These are phyloP conservation scores for Sitta carolinensis DNA, from an alignment of 2,797 vertebrate species.

Conservation along the genomic window DNA sequence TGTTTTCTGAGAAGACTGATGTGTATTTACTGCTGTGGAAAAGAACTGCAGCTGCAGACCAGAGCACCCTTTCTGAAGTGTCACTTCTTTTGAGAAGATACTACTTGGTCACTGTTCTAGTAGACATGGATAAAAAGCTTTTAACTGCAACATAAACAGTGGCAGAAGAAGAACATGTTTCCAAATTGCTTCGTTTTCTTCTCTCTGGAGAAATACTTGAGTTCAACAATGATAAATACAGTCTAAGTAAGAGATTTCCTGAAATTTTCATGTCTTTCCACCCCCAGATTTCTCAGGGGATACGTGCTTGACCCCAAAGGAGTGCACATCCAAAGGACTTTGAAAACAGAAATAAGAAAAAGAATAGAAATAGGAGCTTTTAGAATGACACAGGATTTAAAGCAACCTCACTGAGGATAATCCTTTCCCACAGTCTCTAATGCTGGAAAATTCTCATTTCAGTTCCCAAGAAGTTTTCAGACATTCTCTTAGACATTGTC, in stretches of 20 bases:
- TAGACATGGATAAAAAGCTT: constrained; percentile 7
- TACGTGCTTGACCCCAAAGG: constrained; percentile 11
- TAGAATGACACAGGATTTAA: constrained; percentile 31
- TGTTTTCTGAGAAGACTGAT: not conserved
- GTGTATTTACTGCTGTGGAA: not conserved
- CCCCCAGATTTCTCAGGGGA: constrained; percentile 59
- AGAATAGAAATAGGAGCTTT: constrained; percentile 9
- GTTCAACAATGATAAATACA: constrained; percentile 14
- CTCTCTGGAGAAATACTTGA: constrained; percentile 44
- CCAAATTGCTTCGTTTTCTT: not conserved
- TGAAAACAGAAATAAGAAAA: constrained; percentile 40
- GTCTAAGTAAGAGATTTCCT: constrained; percentile 41
- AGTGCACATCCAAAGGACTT: not conserved
- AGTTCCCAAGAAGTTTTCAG: constrained; percentile 23
- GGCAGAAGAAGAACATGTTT: not conserved
- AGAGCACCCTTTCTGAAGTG: not conserved
- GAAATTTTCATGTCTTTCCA: constrained; percentile 28
- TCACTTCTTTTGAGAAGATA: not conserved
- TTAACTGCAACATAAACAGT: constrained; percentile 10
- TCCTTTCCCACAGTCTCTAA: constrained; percentile 52
- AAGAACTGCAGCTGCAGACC: not conserved
- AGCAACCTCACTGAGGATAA: not conserved
- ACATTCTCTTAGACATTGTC: not conserved
- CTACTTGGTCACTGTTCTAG: not conserved
- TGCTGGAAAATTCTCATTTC: constrained; percentile 32